Evolutionary conservation across 2,888 invertebrate genomes (phyloP).

Genomic region (Ophioninae sp.): DNA sequence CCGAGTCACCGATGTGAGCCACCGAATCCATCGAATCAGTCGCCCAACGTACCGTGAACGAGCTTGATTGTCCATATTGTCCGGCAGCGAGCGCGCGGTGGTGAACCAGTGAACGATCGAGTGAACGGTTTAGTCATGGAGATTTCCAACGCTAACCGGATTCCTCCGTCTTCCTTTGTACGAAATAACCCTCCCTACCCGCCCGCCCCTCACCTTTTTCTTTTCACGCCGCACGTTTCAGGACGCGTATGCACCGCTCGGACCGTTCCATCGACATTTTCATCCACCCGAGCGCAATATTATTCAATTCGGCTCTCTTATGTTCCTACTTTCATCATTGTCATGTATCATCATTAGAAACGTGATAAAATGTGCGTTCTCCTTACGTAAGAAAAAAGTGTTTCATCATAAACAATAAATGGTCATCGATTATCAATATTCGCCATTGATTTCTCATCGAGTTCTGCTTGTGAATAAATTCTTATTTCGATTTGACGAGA

Average conservation of each 20-base stretch:
- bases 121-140: slow-evolving; percentile 72
- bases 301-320: not conserved
- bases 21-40: slow-evolving; percentile 64
- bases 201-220: not conserved
- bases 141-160: slow-evolving; percentile 69
- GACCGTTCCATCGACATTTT: not conserved
- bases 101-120: slow-evolving; percentile 36
- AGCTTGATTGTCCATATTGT: slow-evolving; percentile 80
- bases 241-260: not conserved
- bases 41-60: slow-evolving; percentile 76
- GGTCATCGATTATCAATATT: too few relatives aligned
- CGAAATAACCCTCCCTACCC: not conserved
- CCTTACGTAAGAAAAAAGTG: too few relatives aligned
- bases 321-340: too few relatives aligned
- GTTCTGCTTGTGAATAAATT: not conserved
- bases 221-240: not conserved
- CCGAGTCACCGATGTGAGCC: slow-evolving; percentile 58
- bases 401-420: too few relatives aligned
- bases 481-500: too few relatives aligned
- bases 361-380: too few relatives aligned
- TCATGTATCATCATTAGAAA: too few relatives aligned
- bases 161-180: slow-evolving; percentile 34
- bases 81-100: slow-evolving; percentile 59
- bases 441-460: not conserved
- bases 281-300: not conserved